These are phyloP conservation scores for Metellina segmentata DNA, from an alignment of 2,888 invertebrate genomes.

Conservation along the genomic window DNA sequence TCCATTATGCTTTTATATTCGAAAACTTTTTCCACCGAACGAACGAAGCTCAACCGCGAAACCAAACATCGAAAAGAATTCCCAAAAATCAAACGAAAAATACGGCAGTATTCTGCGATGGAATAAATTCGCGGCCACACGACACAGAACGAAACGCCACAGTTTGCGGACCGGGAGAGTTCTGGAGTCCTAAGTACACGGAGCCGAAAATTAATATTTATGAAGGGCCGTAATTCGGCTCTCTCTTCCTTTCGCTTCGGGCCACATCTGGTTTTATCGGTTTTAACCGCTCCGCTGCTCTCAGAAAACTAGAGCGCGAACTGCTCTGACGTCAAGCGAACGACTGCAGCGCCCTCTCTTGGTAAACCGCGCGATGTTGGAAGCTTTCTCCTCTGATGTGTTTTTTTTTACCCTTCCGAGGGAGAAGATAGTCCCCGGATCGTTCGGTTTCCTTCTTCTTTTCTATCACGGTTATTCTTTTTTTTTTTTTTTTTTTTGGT, in stretches of 20 bases:
- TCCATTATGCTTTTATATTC: constrained; percentile 25
- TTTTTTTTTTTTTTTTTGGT: neutral
- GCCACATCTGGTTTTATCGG: constrained; percentile 76
- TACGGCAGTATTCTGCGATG: constrained; percentile 6
- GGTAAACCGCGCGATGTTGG: neutral
- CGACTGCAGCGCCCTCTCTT: neutral
- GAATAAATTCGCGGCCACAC: constrained; percentile 50
- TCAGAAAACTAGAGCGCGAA: constrained; percentile 58
- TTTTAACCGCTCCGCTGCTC: constrained; percentile 71
- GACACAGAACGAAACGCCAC: constrained; percentile 29
- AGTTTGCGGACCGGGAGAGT: constrained; percentile 43
- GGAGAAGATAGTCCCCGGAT: constrained; percentile 7
- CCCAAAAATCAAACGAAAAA: too few relatives aligned
- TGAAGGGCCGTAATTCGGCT: constrained; percentile 65
- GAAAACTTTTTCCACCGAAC: neutral
- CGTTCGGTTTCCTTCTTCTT: neutral
- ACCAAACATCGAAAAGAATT: neutral
- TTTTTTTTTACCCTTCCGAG: neutral
- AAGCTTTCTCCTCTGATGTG: neutral
- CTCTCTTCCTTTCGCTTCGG: constrained; percentile 54
- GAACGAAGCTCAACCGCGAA: neutral
- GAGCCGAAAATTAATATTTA: constrained; percentile 75
- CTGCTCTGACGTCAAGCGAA: constrained; percentile 53
- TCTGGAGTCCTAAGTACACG: constrained; percentile 58
- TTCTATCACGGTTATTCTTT: neutral